Percentiles rank a stretch among this genome's conserved stretches.
phyloP scores from a whole-genome alignment of 2,888 invertebrate species.

The Rhopalosiphum nymphaeae region DNA sequence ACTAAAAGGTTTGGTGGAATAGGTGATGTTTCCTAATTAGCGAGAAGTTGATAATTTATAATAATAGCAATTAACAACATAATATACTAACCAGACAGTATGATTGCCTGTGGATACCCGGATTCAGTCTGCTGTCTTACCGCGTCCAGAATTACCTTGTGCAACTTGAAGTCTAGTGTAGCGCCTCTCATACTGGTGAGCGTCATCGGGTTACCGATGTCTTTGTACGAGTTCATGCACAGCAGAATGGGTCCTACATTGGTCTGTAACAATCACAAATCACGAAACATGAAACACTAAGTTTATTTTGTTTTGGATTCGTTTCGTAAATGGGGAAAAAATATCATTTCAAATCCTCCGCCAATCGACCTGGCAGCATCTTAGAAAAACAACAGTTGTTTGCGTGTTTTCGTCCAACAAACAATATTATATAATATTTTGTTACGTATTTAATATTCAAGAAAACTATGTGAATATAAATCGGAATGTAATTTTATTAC shows the following conservation, averaged over 20 bases:
- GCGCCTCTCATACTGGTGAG: conserved; percentile 83
- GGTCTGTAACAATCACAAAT: conserved; percentile 77
- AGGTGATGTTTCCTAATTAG: not conserved
- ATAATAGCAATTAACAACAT: not conserved
- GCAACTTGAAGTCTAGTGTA: conserved; percentile 83
- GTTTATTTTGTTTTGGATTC: not conserved
- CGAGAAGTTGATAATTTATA: not conserved
- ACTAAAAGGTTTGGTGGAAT: not conserved
- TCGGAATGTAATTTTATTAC: not conserved
- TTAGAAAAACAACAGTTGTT: not conserved
- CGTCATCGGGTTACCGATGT: conserved; percentile 88
- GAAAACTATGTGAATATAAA: not conserved
- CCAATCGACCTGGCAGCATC: not conserved
- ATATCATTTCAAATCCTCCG: not conserved
- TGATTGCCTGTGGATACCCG: conserved; percentile 95
- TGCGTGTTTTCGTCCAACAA: not conserved
- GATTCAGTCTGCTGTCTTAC: conserved; percentile 94
- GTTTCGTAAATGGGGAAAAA: not conserved
- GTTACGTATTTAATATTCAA: not conserved
- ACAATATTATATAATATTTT: not conserved
- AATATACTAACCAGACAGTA: conserved; percentile 80
- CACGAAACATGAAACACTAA: not conserved
- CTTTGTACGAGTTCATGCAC: conserved; percentile 90
- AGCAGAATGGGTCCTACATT: conserved; percentile 92
- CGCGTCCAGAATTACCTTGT: conserved; percentile 90